Conservation (phyloP, 2,888 invertebrate genomes). For the Acheta domesticus region DNA sequence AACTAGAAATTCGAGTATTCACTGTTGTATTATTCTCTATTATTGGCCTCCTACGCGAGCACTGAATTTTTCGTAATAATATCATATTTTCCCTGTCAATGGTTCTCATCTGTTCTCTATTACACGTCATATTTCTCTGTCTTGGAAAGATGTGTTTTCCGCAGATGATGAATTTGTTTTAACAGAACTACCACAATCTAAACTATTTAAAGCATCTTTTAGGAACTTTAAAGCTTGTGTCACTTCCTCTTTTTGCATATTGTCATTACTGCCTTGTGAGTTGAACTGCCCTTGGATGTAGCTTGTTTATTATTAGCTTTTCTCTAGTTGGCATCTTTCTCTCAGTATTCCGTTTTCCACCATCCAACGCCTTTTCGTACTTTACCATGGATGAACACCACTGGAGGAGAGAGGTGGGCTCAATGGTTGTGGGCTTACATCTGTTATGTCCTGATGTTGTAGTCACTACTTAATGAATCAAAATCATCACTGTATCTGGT, state of each 20-base stretch:
- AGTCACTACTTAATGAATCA: conserved; percentile 18
- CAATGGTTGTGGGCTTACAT: background rate
- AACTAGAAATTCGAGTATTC: background rate
- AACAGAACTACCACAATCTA: background rate
- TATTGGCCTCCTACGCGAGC: background rate
- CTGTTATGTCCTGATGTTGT: background rate
- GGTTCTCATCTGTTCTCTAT: background rate
- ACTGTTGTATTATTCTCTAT: background rate
- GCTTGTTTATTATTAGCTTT: background rate
- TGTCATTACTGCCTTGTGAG: background rate
- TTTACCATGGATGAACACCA: background rate
- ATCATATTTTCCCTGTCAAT: conserved; percentile 5
- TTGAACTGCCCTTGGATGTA: background rate
- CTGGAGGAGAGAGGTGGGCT: background rate
- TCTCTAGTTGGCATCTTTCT: background rate
- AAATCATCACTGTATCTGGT: conserved; percentile 8
- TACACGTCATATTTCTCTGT: background rate
- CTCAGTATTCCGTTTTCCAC: background rate
- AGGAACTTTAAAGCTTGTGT: background rate
- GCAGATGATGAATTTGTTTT: background rate
- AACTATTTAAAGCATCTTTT: background rate
- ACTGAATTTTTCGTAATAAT: background rate
- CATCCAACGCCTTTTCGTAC: background rate
- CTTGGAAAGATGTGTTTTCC: background rate
- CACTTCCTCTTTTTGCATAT: background rate